Conservation (phyloP, 2,797 vertebrate species). For the Sebastes reedi region DNA sequence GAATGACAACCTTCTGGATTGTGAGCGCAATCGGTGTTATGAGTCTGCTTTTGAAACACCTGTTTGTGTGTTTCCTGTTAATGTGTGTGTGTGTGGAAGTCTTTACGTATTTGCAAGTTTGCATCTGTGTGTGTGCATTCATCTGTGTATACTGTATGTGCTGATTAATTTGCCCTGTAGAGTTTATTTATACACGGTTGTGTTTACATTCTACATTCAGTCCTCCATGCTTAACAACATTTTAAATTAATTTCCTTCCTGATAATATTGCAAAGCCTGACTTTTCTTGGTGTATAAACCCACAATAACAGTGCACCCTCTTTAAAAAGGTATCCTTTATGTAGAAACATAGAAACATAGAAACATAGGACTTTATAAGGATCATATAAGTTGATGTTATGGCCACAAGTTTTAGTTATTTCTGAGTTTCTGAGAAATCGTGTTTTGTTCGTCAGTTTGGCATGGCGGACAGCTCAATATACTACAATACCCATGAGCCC, state of each 20-base stretch:
- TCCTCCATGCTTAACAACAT: background rate
- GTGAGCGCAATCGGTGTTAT: constrained; percentile 1
- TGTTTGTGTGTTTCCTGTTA: background rate
- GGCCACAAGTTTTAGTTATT: background rate
- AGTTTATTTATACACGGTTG: background rate
- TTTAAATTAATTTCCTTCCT: background rate
- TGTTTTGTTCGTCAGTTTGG: background rate
- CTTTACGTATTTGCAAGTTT: too few relatives aligned
- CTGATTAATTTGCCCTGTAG: background rate
- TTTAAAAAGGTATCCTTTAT: background rate
- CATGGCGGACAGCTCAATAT: background rate
- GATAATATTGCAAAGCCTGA: background rate
- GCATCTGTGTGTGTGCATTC: background rate
- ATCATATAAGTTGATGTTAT: background rate
- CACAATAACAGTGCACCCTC: background rate
- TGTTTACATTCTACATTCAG: background rate
- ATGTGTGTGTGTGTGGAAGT: background rate
- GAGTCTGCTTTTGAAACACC: constrained; percentile 20
- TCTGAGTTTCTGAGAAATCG: too few relatives aligned
- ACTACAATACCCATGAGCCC: background rate
- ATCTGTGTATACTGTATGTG: background rate
- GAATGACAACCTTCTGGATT: constrained; percentile 40
- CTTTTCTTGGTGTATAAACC: background rate
- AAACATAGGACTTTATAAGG: too few relatives aligned
- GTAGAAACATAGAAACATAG: background rate